Base-by-base conservation (phyloP, 2,113 vertebrate species). In the Sylvia atricapilla region DNA sequence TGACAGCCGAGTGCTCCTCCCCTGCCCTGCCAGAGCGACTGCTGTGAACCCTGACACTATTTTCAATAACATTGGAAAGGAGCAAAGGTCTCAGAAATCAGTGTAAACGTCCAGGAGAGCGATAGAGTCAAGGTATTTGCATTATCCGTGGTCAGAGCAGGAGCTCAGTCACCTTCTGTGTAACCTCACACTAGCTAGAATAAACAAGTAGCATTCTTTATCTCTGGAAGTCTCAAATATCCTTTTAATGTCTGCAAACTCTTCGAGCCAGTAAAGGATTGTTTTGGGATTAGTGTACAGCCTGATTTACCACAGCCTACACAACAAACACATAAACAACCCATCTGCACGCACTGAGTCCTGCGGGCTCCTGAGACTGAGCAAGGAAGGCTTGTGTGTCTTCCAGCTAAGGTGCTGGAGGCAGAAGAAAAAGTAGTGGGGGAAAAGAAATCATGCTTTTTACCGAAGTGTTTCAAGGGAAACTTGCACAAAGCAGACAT, bases 261-360 rank as follows among this genome's bases (percentile, higher is more conserved):
- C 55, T 31, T 59, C 11, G 21, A 73, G 60, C 10, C 27, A 56
- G 33, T 56, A 64, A 60, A 73, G 10, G 35, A 24, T 30, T 60
- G 6, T 22, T 69, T 24, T 18, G 19, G 8, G 39, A 31, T 41
- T 47, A 85, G 44, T 15, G 39, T 16, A 28, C 12, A 13, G 18
- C 23, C 35, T 60, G 52, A 72, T 58, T 46, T 75, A 35, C 23
- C 19, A 24, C 43, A 64, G 9, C 3, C 2, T 19, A 35, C 3
- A 43, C 16, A 69, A 22, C 39, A 4, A 66, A 25, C 3, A 4
- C 11, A 31, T 5, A 25, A 82, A 5, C 63, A 70, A 7, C 11
- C 1, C 25, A 2, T 5, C 17, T 31, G 17, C 15, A 27, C 10
- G 3, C 2, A 1, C 31, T 7, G 55, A 50, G 20, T 23, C 17